Evolutionary conservation across 2,797 vertebrate genomes (phyloP).

Genomic region (Ptychadena robeensis): DNA sequence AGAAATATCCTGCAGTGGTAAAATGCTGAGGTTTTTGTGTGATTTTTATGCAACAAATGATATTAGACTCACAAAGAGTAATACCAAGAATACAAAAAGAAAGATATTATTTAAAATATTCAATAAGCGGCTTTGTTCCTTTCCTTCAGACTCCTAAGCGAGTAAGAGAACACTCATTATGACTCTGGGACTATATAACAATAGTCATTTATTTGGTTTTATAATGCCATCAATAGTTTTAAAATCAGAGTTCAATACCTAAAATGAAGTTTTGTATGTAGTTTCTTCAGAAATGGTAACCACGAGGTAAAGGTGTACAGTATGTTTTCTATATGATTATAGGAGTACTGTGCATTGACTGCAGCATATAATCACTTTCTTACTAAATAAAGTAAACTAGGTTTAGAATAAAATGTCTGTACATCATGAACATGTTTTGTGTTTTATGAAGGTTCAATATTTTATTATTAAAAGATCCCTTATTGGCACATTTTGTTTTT

Average conservation of each 20-base stretch:
- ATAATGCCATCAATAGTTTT: slow-evolving; percentile 21
- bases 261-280: slow-evolving; percentile 1
- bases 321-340: slow-evolving; percentile 8
- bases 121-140: slow-evolving; percentile 38
- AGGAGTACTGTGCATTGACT: slow-evolving; percentile 1
- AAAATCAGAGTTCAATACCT: slow-evolving; percentile 16
- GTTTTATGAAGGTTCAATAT: neutral
- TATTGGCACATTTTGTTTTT: too few species aligned
- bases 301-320: neutral
- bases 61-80: slow-evolving; percentile 36
- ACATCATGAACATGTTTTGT: neutral
- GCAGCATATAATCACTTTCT: neutral
- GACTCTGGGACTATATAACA: slow-evolving; percentile 24
- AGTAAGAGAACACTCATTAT: slow-evolving; percentile 26
- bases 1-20: slow-evolving; percentile 35
- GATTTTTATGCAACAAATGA: slow-evolving; percentile 37
- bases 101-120: slow-evolving; percentile 26
- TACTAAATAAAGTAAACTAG: neutral
- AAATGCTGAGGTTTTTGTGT: slow-evolving; percentile 14
- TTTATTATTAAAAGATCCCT: neutral
- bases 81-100: slow-evolving; percentile 22
- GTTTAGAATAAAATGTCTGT: neutral
- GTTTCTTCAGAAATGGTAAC: neutral
- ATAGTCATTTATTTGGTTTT: slow-evolving; percentile 24
- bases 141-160: neutral